Conservation (phyloP, 2,888 invertebrate species). For the Scaptodrosophila latifasciaeformis region DNA sequence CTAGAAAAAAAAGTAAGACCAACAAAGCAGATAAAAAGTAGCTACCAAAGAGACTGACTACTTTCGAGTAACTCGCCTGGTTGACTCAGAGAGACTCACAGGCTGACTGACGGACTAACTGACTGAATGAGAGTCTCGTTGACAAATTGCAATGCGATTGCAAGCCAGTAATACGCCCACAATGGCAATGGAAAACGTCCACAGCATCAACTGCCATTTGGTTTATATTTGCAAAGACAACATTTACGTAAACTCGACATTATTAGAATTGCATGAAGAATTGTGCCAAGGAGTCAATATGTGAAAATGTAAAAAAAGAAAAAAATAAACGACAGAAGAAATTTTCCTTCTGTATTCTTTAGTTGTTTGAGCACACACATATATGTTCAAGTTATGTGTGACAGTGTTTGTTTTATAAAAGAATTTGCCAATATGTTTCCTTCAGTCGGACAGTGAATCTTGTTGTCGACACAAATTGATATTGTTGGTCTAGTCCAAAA, state of each 20-base stretch:
- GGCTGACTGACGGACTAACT: constrained; percentile 17
- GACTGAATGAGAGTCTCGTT: background rate
- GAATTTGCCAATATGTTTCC: constrained; percentile 47
- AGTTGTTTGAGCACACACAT: too few species aligned
- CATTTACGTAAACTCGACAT: constrained; percentile 62
- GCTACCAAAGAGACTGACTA: too few species aligned
- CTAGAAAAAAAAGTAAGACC: constrained; percentile 15
- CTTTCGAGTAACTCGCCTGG: too few species aligned
- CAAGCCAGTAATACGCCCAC: constrained; percentile 37
- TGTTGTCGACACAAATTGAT: constrained; percentile 23
- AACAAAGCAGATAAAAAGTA: constrained; percentile 1
- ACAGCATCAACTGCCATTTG: constrained; percentile 12
- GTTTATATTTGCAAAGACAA: constrained; percentile 53
- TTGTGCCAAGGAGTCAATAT: constrained; percentile 11
- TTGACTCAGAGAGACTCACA: constrained; percentile 18
- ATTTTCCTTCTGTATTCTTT: too few species aligned
- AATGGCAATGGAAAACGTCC: background rate
- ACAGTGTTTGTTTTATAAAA: constrained; percentile 48
- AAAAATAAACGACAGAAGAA: too few species aligned
- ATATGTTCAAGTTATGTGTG: too few species aligned
- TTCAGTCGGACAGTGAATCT: constrained; percentile 13
- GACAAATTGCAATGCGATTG: constrained; percentile 51
- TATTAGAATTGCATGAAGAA: constrained; percentile 51
- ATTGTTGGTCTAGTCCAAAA: constrained; percentile 27
- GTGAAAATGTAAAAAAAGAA: too few species aligned